Evolutionary conservation across 2,888 invertebrate genomes (phyloP).

Genomic region (Melieria crassipennis): DNA sequence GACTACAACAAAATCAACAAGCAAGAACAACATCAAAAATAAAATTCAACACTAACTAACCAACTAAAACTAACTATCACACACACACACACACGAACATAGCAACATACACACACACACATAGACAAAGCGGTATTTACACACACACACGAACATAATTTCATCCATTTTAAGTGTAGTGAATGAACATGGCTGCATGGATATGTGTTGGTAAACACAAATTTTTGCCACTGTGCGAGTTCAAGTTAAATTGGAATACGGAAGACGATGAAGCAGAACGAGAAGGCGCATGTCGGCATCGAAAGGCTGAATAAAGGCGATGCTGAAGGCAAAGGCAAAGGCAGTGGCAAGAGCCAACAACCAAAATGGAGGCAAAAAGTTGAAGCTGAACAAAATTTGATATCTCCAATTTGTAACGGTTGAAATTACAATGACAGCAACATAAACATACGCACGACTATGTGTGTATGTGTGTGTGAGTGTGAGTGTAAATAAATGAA

Average conservation of each 20-base stretch:
- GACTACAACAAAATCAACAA: constrained; percentile 20
- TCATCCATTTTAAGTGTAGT: constrained; percentile 31
- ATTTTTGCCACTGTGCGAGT: constrained; percentile 35
- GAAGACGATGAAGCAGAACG: constrained; percentile 28
- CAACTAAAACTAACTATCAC: constrained; percentile 42
- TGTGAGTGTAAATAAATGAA: neutral
- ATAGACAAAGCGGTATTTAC: constrained; percentile 20
- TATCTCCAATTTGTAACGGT: constrained; percentile 41
- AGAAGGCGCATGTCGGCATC: constrained; percentile 13
- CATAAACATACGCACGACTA: neutral
- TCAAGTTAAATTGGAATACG: constrained; percentile 40
- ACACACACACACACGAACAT: constrained; percentile 22
- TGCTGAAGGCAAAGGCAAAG: constrained; percentile 12
- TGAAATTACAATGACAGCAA: constrained; percentile 29
- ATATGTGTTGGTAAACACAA: constrained; percentile 35
- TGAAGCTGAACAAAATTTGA: constrained; percentile 30
- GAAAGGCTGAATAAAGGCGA: constrained; percentile 12
- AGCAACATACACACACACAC: constrained; percentile 26
- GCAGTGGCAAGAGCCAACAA: constrained; percentile 15
- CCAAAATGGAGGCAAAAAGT: constrained; percentile 19
- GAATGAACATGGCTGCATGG: constrained; percentile 12
- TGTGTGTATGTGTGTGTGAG: neutral
- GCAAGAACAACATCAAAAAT: constrained; percentile 35
- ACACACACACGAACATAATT: constrained; percentile 28
- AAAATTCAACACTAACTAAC: constrained; percentile 46